Percentiles rank a stretch among this genome's conserved stretches.
Conservation (phyloP, 2,797 vertebrate species). For the Lepus oiostolus region DNA sequence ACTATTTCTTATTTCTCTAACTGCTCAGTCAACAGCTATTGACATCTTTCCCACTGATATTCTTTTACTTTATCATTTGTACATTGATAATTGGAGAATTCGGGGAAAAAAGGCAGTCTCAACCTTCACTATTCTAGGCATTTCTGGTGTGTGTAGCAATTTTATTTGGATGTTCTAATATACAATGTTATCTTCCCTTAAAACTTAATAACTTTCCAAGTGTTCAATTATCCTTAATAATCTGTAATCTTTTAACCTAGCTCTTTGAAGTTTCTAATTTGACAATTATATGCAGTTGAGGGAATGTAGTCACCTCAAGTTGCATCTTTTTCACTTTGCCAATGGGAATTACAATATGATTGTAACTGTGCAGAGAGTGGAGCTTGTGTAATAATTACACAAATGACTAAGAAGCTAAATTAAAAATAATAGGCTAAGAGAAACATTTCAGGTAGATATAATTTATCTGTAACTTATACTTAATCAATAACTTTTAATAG, state of each 20-base stretch:
- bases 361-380: neutral
- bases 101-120: neutral
- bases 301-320: neutral
- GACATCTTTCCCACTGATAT: neutral
- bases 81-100: neutral
- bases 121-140: neutral
- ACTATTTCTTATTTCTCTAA: neutral
- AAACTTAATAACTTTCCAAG: slow-evolving; percentile 1
- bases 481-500: slow-evolving; percentile 25
- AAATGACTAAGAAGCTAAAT: slow-evolving; percentile 41
- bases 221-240: neutral
- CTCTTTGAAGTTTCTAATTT: neutral
- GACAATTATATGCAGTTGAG: neutral
- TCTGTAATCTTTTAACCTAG: neutral
- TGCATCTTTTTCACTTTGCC: slow-evolving; percentile 17
- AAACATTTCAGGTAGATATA: slow-evolving; percentile 53
- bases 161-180: slow-evolving; percentile 26
- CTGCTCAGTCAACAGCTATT: neutral
- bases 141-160: neutral
- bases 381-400: neutral
- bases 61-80: neutral
- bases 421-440: slow-evolving; percentile 33
- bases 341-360: neutral
- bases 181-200: neutral
- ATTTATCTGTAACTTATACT: slow-evolving; percentile 40